A percentile compares a stretch with the other conserved stretches of the same genome.
Conservation (phyloP, 2,888 invertebrate genomes). For the Polietes domitor region DNA sequence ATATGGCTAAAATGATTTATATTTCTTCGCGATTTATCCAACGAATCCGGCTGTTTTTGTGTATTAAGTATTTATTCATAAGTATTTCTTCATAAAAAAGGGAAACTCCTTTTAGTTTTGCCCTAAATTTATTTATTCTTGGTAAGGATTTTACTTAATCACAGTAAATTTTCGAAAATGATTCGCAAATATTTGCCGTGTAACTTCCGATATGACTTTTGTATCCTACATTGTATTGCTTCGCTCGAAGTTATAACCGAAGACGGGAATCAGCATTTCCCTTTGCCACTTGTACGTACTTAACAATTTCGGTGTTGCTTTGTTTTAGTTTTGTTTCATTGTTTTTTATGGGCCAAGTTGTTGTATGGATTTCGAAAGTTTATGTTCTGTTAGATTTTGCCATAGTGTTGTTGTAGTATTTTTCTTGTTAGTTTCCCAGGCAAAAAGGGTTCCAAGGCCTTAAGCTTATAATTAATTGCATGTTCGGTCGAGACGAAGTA, state of each 20-base stretch:
- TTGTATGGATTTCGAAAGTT: constrained; percentile 54
- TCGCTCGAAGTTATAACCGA: not conserved
- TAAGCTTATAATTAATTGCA: constrained; percentile 81
- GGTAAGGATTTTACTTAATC: too few species aligned
- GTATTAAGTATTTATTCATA: too few species aligned
- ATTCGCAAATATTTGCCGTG: not conserved
- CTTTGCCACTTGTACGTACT: constrained; percentile 1
- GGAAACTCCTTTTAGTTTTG: too few species aligned
- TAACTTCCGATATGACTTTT: not conserved
- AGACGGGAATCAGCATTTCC: constrained; percentile 20
- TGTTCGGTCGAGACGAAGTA: constrained; percentile 81
- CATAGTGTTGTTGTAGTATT: constrained; percentile 57
- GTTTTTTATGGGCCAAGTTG: constrained; percentile 47
- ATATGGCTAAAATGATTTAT: too few species aligned
- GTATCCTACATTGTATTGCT: constrained; percentile 4
- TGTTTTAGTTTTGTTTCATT: constrained; percentile 1
- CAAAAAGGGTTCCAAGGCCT: constrained; percentile 78
- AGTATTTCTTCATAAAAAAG: too few species aligned
- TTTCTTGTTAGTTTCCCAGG: constrained; percentile 58
- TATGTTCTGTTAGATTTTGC: constrained; percentile 44
- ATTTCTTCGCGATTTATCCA: too few species aligned
- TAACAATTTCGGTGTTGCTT: constrained; percentile 34
- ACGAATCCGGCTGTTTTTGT: too few species aligned
- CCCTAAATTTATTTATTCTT: too few species aligned
- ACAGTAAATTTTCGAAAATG: too few species aligned